Evolutionary conservation across 2,888 invertebrate species (phyloP).

Genomic region (Mythimna impura): DNA sequence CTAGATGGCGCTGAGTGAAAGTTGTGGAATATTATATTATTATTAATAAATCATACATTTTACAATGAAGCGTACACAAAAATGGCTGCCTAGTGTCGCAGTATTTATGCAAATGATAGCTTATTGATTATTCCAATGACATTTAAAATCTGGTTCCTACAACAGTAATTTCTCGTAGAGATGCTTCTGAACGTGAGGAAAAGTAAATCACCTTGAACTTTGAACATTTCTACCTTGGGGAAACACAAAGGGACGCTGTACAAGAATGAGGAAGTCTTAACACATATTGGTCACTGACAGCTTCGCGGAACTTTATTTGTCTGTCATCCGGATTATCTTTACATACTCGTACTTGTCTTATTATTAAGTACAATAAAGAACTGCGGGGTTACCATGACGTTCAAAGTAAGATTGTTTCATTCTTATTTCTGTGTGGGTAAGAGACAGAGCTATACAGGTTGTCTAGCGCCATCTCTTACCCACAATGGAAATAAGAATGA

Average conservation of each 20-base stretch:
- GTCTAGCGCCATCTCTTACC: too few species aligned
- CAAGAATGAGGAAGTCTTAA: constrained; percentile 54
- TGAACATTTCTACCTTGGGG: constrained; percentile 37
- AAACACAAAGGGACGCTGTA: constrained; percentile 36
- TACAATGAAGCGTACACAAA: constrained; percentile 10
- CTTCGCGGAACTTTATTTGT: constrained; percentile 43
- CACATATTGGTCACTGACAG: constrained; percentile 49
- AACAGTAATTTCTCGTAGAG: constrained; percentile 21
- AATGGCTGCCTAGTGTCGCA: constrained; percentile 8
- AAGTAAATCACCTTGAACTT: constrained; percentile 57
- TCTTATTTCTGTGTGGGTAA: too few species aligned
- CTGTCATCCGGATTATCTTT: constrained; percentile 44
- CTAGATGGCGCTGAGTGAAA: too few species aligned
- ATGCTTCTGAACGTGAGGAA: constrained; percentile 28
- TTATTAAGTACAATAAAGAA: constrained; percentile 20
- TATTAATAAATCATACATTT: constrained; percentile 8
- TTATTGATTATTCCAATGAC: constrained; percentile 43
- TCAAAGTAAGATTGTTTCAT: too few species aligned
- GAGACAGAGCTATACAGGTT: too few species aligned
- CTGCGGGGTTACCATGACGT: too few species aligned
- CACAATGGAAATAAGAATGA: too few species aligned
- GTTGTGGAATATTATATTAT: too few species aligned
- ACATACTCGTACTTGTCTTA: constrained; percentile 18
- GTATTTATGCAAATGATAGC: constrained; percentile 48
- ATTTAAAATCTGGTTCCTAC: constrained; percentile 48